phyloP scores from a whole-genome alignment of 2,888 invertebrate species.

The Physocephala rufipes region DNA sequence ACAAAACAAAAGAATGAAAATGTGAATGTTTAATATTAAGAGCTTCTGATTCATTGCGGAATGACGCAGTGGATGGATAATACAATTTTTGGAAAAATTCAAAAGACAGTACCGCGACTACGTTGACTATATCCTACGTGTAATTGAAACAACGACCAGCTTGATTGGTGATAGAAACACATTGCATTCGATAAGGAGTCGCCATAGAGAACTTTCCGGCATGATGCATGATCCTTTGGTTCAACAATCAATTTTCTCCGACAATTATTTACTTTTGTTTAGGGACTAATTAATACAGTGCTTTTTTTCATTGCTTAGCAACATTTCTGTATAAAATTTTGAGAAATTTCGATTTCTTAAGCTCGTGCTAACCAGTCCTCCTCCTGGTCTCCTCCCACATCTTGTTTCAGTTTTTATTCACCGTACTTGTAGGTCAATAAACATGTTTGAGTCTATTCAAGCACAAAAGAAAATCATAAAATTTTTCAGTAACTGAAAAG shows the following conservation, averaged over 20 bases:
- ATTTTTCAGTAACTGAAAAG: neutral
- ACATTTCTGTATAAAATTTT: neutral
- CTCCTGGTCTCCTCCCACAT: neutral
- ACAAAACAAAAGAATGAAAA: neutral
- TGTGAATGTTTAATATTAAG: conserved; percentile 20
- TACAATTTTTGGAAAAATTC: neutral
- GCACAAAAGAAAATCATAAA: neutral
- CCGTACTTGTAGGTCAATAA: neutral
- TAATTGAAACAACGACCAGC: neutral
- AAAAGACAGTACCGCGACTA: neutral
- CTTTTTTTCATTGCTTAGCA: neutral
- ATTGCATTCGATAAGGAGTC: neutral
- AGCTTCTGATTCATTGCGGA: conserved; percentile 2
- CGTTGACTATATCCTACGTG: neutral
- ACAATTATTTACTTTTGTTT: conserved; percentile 6
- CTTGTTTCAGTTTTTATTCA: neutral
- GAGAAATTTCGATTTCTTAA: neutral
- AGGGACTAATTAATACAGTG: conserved; percentile 23
- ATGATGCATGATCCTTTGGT: conserved; percentile 1
- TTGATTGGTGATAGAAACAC: neutral
- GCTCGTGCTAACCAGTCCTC: neutral
- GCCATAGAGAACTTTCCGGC: neutral
- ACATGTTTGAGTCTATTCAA: neutral
- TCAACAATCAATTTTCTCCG: neutral
- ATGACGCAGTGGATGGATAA: conserved; percentile 5